Percentiles rank a stretch among this genome's conserved stretches.
Conservation (phyloP, 2,113 vertebrate species). For the Tapirus terrestris region DNA sequence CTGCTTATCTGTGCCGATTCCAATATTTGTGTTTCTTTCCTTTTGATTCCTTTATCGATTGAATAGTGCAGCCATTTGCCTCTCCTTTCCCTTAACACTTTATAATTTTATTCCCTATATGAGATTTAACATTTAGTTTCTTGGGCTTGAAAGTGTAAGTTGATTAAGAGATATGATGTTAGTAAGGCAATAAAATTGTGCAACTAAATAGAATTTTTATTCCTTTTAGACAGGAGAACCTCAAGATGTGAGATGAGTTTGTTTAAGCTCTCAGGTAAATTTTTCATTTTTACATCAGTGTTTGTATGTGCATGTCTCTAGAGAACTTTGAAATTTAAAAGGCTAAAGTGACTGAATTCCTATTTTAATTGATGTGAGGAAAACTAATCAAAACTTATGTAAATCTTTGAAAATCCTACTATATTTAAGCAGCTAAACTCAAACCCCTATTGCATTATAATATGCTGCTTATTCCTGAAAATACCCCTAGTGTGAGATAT, state of each 20-base stretch:
- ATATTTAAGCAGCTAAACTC: neutral
- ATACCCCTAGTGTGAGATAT: neutral
- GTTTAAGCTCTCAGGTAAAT: neutral
- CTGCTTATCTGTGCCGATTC: neutral
- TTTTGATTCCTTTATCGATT: neutral
- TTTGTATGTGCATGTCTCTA: neutral
- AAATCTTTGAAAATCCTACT: neutral
- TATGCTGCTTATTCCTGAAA: neutral
- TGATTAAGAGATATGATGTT: neutral
- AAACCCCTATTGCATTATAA: neutral
- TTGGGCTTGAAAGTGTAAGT: neutral
- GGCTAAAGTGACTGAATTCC: neutral
- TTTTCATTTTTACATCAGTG: neutral
- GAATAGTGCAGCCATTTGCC: neutral
- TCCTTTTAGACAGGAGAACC: neutral
- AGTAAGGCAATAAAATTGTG: neutral
- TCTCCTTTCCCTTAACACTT: neutral
- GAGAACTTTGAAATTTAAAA: neutral
- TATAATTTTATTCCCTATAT: neutral
- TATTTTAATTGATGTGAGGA: neutral
- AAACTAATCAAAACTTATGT: neutral
- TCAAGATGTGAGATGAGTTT: neutral
- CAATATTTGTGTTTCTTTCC: neutral
- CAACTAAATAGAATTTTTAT: constrained; percentile 4
- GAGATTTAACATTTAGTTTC: neutral